Base-by-base conservation (phyloP, 2,888 invertebrate genomes). In the Drosophila anomalata region DNA sequence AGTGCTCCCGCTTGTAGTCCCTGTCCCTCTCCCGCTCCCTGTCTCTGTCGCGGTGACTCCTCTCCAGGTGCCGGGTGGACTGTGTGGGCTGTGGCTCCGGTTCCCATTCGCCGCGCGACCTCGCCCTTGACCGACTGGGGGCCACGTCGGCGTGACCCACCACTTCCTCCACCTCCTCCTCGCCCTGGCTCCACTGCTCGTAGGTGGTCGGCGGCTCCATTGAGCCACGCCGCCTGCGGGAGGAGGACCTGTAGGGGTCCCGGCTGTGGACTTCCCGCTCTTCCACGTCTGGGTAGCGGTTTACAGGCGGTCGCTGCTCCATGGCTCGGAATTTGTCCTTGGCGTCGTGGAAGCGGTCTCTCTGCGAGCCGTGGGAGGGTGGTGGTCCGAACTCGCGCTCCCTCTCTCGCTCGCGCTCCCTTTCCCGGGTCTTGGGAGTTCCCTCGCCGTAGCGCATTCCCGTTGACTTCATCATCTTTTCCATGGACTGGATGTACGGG, bases 321-420 rank as follows among this genome's bases (percentile, higher is more conserved):
- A 97, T 93, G 73, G 95, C 94, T 90, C 95, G 93, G 89, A 97
- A 97, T 91, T 96, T 96, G 87, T 97, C 96, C 91, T 96, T 96
- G 48, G 97, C 96, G 82, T 96, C 96, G 82, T 96, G 95, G 92
- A 97, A 96, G 65, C 96, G 93, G 85, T 96, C 96, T 78, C 95
- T 94, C 0, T 96, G 96, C 3, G 63, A 51, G 12, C 14, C 24
- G 36, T 62, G 61, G 22, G 59, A 2, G 12, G 47, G 29, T 12
- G 61, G 48, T 5, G 61, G 31, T 26, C 11, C 50, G 17, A 56
- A 56, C n/a, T 36, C 70, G 20, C 57, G 36, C 8, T 62, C 11
- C 73, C 55, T n/a, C 17, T 33, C 24, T 36, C 46, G 22, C 11
- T 48, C 48, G 1, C 36, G 14, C 12, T 58, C 70, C 12, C 70